phyloP scores from a whole-genome alignment of 2,797 vertebrate genomes.

The Forpus xanthops region DNA sequence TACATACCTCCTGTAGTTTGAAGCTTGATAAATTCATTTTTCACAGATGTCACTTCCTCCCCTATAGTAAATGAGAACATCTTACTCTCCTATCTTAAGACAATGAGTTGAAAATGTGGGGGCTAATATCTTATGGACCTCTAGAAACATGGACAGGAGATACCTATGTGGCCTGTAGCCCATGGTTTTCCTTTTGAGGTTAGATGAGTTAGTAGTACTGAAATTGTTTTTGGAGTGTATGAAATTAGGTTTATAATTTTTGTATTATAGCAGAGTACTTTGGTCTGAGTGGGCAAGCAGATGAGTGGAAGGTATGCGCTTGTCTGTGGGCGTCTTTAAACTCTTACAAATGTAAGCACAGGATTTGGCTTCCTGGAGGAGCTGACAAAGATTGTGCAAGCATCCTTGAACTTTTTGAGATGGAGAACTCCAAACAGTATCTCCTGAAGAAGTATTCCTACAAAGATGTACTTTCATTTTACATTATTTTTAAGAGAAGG shows the following conservation, averaged over 20 bases:
- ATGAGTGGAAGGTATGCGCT: background rate
- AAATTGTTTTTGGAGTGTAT: background rate
- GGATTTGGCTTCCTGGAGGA: background rate
- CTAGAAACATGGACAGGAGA: background rate
- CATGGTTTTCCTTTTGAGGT: background rate
- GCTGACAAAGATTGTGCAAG: background rate
- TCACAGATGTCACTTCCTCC: conserved; percentile 12
- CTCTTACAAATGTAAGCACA: background rate
- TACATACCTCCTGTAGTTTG: background rate
- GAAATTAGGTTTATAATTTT: background rate
- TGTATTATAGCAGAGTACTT: background rate
- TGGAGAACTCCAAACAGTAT: background rate
- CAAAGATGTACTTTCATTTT: background rate
- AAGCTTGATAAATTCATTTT: conserved; percentile 37
- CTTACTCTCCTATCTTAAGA: conserved; percentile 9
- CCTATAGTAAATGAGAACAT: background rate
- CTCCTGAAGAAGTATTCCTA: background rate
- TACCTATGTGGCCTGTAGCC: background rate
- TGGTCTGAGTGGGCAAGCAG: background rate
- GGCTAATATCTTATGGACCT: background rate
- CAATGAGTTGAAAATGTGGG: background rate
- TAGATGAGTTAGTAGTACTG: background rate
- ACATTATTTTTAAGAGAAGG: background rate
- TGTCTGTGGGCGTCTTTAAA: background rate
- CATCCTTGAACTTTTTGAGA: background rate